These are phyloP conservation scores for Myotis davidii DNA, from an alignment of 2,113 vertebrate genomes.

Conservation along the genomic window DNA sequence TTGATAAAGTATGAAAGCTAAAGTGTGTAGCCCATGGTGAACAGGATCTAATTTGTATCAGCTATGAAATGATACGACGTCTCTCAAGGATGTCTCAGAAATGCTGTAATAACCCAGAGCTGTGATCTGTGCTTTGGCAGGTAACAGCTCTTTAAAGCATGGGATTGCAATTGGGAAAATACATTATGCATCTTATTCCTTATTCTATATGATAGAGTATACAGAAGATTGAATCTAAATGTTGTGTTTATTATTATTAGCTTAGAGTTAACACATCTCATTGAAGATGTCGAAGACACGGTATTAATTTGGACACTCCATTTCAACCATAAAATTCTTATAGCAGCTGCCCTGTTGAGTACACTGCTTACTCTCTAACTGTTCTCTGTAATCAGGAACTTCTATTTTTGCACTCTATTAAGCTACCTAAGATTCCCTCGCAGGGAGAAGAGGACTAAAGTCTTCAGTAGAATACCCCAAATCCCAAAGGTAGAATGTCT, in stretches of 20 bases:
- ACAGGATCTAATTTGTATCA: background rate
- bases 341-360: background rate
- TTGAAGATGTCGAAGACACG: background rate
- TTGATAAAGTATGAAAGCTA: slow-evolving; percentile 13
- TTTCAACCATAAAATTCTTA: background rate
- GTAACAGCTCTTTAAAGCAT: background rate
- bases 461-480: background rate
- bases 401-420: background rate
- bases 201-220: background rate
- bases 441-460: slow-evolving; percentile 38
- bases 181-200: background rate
- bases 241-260: background rate
- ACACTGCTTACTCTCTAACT: background rate
- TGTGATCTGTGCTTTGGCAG: background rate
- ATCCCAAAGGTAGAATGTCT: slow-evolving; percentile 60
- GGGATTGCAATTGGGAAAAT: background rate
- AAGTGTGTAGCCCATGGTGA: background rate
- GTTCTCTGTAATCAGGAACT: background rate
- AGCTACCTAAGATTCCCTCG: slow-evolving; percentile 28
- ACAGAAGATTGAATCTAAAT: slow-evolving; percentile 13
- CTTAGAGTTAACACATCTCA: background rate
- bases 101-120: background rate
- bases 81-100: background rate
- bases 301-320: background rate
- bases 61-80: background rate